phyloP scores from a whole-genome alignment of 2,113 vertebrate species.

The Sorex araneus region DNA sequence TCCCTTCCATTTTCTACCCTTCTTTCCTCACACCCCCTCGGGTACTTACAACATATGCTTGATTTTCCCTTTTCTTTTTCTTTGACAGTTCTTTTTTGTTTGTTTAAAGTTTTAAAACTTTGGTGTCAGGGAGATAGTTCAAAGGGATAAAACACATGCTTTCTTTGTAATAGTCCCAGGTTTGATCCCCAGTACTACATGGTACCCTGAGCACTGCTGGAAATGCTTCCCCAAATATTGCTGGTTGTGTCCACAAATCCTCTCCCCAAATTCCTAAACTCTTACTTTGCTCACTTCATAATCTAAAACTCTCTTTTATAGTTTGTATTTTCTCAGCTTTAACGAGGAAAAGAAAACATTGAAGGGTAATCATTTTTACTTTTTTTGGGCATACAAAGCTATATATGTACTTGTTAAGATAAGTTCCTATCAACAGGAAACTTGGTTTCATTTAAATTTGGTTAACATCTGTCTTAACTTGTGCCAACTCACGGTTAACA shows the following conservation, averaged over 20 bases:
- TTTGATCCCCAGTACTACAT: too few species aligned
- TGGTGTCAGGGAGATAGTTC: too few species aligned
- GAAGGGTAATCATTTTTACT: not conserved
- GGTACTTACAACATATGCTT: not conserved
- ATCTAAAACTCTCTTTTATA: not conserved
- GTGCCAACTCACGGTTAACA: not conserved
- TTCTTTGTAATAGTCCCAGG: too few species aligned
- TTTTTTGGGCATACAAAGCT: slow-evolving; percentile 17
- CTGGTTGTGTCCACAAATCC: too few species aligned
- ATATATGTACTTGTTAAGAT: not conserved
- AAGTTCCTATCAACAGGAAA: not conserved
- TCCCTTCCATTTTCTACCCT: not conserved
- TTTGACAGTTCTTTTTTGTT: too few species aligned
- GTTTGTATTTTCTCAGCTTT: not conserved
- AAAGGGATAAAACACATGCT: too few species aligned
- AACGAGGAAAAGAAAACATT: not conserved
- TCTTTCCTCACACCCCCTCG: not conserved
- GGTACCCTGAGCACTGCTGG: too few species aligned
- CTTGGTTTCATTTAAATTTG: slow-evolving; percentile 18
- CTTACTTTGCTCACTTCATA: not conserved
- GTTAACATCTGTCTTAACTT: slow-evolving; percentile 36
- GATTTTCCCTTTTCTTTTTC: not conserved
- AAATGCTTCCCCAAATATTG: too few species aligned
- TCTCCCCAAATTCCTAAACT: too few species aligned
- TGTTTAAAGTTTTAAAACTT: too few species aligned